These are phyloP conservation scores for Steromphala cineraria DNA, from an alignment of 2,888 invertebrate genomes.

Conservation along the genomic window DNA sequence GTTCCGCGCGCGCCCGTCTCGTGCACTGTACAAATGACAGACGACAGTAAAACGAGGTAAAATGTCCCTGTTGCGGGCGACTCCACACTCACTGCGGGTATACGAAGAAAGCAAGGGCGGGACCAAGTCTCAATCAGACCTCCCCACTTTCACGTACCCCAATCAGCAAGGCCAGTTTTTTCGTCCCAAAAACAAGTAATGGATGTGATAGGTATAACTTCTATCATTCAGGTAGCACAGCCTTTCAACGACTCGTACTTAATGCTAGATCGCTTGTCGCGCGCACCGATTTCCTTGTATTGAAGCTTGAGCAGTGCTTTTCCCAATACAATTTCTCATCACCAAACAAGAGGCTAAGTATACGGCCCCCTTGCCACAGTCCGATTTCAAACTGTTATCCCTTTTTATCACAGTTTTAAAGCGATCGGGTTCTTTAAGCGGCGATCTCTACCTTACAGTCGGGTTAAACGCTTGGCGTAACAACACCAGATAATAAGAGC, in stretches of 20 bases:
- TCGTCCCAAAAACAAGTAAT: not conserved
- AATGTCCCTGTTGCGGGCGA: not conserved
- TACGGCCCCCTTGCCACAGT: not conserved
- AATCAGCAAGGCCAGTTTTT: not conserved
- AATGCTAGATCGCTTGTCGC: not conserved
- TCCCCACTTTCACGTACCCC: not conserved
- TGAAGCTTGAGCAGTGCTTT: not conserved
- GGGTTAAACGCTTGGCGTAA: not conserved
- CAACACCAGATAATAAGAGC: not conserved
- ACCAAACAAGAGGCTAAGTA: not conserved
- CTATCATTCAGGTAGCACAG: not conserved
- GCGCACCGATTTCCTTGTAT: not conserved
- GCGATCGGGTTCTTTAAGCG: too few relatives aligned
- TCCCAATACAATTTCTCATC: not conserved
- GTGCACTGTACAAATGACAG: constrained; percentile 8
- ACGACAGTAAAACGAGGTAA: constrained; percentile 5
- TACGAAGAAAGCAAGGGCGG: not conserved
- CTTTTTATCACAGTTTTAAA: not conserved
- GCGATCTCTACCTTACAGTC: not conserved
- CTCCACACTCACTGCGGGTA: not conserved
- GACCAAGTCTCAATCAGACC: not conserved
- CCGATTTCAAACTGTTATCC: not conserved
- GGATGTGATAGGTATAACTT: not conserved
- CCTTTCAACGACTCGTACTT: not conserved
- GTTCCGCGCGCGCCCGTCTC: constrained; percentile 10